Base-by-base conservation (phyloP, 2,888 invertebrate genomes). In the Metellina segmentata region DNA sequence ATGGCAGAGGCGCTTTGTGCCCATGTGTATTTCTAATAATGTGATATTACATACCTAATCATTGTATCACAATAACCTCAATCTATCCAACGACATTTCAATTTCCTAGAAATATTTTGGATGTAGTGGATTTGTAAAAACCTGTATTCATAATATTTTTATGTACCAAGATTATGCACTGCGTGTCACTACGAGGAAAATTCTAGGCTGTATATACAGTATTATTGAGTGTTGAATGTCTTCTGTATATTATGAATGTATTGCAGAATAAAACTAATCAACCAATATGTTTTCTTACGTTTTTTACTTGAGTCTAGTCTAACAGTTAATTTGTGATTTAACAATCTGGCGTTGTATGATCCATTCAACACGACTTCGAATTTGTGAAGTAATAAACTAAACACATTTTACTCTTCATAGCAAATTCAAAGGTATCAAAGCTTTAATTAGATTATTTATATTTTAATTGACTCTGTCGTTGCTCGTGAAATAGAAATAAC, bases 101-200 rank as follows among this genome's bases (percentile, higher is more conserved):
- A 81, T 75, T 20, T 49, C 74, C 72, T 81, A 85, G 81, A 85
- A 51, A 85, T 90, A 90, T 90, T 90, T 90, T 90, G 78, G 49
- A 81, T 81, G 85, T 90, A 90, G 81, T 71, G 49, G 74, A 81
- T 90, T 90, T 90, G 20, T 90, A 90, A 70, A 90, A 53, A 49
- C 85, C 51, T 85, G 52, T 81, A 90, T 81, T 85, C 34, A 85
- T 49, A 90, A 85, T 90, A 90, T 90, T 90, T 90, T 90, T 90
- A 69, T 90, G 90, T 85, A 81, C n/a, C 51, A 75, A 74, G 79
- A 71, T 51, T 75, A 71, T 79, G 79, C 79, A 79, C 79, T 72
- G 53, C n/a, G 20, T 79, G 53, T 85, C 74, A 53, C 20, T 11
- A 52, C 61, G 53, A 83, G 34, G 16, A 49, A 52, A 72, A 19